A percentile compares a stretch with the other conserved stretches of the same genome.
Conservation (phyloP, 2,113 vertebrate species). For the Notothenia coriiceps region DNA sequence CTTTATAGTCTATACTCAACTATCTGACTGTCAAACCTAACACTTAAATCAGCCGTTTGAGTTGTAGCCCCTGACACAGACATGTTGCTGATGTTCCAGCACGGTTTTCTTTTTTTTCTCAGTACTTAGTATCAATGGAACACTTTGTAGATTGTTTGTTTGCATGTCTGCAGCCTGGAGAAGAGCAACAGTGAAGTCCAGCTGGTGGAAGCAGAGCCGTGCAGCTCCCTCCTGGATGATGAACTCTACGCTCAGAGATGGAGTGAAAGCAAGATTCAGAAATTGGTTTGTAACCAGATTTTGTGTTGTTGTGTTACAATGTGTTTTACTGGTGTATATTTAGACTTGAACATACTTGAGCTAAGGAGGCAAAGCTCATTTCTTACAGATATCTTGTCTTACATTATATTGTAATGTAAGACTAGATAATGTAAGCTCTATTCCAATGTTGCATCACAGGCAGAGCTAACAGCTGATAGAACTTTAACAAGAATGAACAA, state of each 20-base stretch:
- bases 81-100: no score
- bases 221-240: neutral
- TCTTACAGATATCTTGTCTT: neutral
- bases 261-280: conserved; percentile 31
- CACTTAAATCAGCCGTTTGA: neutral
- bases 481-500: neutral
- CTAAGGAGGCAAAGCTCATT: neutral
- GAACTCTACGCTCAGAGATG: neutral
- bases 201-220: conserved; percentile 49
- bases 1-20: neutral
- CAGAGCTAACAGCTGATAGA: neutral
- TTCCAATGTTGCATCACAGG: neutral
- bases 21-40: neutral
- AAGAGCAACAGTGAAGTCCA: conserved; percentile 32
- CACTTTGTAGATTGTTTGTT: neutral
- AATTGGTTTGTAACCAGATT: conserved; percentile 47
- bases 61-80: no score
- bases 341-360: neutral
- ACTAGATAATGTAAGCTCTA: no score
- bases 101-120: neutral
- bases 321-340: neutral
- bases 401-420: no score
- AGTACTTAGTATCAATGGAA: neutral
- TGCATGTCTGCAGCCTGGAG: conserved; percentile 59
- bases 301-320: neutral